These are phyloP conservation scores for Reinhardtius hippoglossoides DNA, from an alignment of 2,113 vertebrate genomes.

Conservation along the genomic window DNA sequence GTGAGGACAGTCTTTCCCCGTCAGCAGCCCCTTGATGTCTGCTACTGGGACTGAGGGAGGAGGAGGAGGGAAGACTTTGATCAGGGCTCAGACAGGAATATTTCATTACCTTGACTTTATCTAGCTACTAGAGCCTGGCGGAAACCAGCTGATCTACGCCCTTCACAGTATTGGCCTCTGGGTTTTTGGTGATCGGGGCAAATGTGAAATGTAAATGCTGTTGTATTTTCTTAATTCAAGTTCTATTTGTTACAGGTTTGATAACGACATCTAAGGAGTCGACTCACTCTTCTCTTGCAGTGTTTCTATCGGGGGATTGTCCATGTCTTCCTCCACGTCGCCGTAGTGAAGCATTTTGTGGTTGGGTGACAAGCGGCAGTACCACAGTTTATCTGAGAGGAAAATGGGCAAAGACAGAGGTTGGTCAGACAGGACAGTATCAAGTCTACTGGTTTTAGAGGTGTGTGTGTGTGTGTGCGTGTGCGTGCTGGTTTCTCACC, in stretches of 20 bases:
- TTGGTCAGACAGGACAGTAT: background rate
- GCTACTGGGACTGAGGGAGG: constrained; percentile 88
- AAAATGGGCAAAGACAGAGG: background rate
- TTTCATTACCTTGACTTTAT: background rate
- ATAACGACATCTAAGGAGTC: no score
- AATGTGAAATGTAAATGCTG: no score
- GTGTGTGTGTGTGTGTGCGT: background rate
- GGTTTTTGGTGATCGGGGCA: no score
- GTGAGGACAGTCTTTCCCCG: constrained; percentile 94
- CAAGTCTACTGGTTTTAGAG: background rate
- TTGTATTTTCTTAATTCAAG: no score
- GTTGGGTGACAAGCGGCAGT: constrained; percentile 95
- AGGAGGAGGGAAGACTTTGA: background rate
- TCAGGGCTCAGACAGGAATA: background rate
- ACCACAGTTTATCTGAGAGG: constrained; percentile 94
- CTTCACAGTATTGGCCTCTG: no score
- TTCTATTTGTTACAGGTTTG: no score
- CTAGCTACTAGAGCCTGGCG: no score
- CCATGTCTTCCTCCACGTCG: constrained; percentile 87
- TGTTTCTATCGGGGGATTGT: constrained; percentile 86
- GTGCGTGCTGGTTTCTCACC: constrained; percentile 74
- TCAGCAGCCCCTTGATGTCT: constrained; percentile 91
- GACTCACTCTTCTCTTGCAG: constrained; percentile 92
- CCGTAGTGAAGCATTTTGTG: constrained; percentile 98
- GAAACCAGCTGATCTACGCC: no score